These are phyloP conservation scores for Aeoliscus strigatus DNA, from an alignment of 2,797 vertebrate genomes.

Conservation along the genomic window DNA sequence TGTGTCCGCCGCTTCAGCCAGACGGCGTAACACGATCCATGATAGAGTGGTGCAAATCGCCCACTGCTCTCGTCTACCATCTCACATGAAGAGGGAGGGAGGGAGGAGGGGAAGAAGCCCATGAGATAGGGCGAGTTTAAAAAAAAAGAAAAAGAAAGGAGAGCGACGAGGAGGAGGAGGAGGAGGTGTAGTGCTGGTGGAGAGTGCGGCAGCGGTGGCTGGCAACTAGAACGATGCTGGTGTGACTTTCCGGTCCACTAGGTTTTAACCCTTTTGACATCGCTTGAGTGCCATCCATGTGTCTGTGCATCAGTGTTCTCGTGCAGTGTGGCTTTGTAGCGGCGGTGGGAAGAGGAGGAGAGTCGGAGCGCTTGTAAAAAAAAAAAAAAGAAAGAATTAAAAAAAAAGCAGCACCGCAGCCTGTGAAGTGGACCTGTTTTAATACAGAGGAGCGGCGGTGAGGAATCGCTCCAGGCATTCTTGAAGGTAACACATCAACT, in stretches of 20 bases:
- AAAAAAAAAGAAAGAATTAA: no score
- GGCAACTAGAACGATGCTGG: slow-evolving; percentile 63
- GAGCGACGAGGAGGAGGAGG: slow-evolving; percentile 31
- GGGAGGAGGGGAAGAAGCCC: slow-evolving; percentile 45
- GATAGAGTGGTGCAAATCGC: slow-evolving; percentile 77
- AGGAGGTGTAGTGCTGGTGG: slow-evolving; percentile 54
- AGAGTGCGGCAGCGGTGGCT: slow-evolving; percentile 62
- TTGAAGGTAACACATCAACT: slow-evolving; percentile 70
- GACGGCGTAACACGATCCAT: slow-evolving; percentile 83
- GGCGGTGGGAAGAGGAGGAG: slow-evolving; percentile 28
- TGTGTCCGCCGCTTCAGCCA: slow-evolving; percentile 78
- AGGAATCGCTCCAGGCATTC: slow-evolving; percentile 47
- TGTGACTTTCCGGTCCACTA: slow-evolving; percentile 70
- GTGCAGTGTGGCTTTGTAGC: slow-evolving; percentile 43
- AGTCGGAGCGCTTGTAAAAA: slow-evolving; percentile 51
- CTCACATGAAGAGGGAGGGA: slow-evolving; percentile 56
- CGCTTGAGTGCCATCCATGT: slow-evolving; percentile 62
- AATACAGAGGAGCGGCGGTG: slow-evolving; percentile 60
- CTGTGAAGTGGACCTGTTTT: slow-evolving; percentile 66
- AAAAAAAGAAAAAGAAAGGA: slow-evolving; percentile 48
- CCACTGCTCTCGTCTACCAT: slow-evolving; percentile 72
- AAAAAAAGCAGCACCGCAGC: slow-evolving; percentile 59
- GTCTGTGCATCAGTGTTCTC: slow-evolving; percentile 41
- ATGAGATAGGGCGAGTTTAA: slow-evolving; percentile 67
- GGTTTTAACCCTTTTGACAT: slow-evolving; percentile 74